These are phyloP conservation scores for Acanthopagrus latus DNA, from an alignment of 2,797 vertebrate species.

Conservation along the genomic window DNA sequence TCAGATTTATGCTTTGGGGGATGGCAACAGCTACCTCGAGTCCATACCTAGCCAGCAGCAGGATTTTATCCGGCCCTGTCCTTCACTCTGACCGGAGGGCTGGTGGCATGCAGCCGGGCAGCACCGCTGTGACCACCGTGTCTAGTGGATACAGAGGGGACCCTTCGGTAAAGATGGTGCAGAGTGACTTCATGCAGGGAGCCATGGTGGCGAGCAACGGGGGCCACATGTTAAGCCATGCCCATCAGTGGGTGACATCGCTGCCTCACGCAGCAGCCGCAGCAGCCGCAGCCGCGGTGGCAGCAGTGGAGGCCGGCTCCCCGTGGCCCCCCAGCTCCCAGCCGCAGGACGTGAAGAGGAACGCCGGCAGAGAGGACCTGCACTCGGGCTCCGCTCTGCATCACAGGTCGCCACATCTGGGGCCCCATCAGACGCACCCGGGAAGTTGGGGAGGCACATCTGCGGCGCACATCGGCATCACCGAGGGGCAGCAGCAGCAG, in stretches of 20 bases:
- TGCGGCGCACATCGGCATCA: conserved; percentile 86
- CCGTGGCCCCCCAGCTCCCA: conserved; percentile 92
- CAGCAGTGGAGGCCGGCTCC: conserved; percentile 90
- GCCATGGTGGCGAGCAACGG: conserved; percentile 95
- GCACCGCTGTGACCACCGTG: conserved; percentile 90
- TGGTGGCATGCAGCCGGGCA: conserved; percentile 93
- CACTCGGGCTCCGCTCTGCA: conserved; percentile 90
- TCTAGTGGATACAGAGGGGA: conserved; percentile 93
- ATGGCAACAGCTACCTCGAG: conserved; percentile 96
- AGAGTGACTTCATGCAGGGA: conserved; percentile 98
- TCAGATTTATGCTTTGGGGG: conserved; percentile 81
- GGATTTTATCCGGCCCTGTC: conserved; percentile 92
- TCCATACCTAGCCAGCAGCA: conserved; percentile 93
- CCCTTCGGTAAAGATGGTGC: conserved; percentile 95
- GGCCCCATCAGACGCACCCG: conserved; percentile 86
- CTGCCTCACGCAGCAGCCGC: conserved; percentile 94
- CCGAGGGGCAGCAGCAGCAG: conserved; percentile 76
- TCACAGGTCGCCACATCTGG: conserved; percentile 85
- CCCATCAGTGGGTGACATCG: conserved; percentile 97
- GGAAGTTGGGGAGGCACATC: conserved; percentile 89
- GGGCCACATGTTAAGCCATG: conserved; percentile 96
- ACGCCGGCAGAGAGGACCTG: conserved; percentile 90
- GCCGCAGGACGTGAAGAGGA: conserved; percentile 91
- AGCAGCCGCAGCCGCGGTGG: conserved; percentile 90
- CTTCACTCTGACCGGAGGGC: conserved; percentile 92